Conservation (phyloP, 2,113 vertebrate genomes). For the Paradoxurus hermaphroditus region DNA sequence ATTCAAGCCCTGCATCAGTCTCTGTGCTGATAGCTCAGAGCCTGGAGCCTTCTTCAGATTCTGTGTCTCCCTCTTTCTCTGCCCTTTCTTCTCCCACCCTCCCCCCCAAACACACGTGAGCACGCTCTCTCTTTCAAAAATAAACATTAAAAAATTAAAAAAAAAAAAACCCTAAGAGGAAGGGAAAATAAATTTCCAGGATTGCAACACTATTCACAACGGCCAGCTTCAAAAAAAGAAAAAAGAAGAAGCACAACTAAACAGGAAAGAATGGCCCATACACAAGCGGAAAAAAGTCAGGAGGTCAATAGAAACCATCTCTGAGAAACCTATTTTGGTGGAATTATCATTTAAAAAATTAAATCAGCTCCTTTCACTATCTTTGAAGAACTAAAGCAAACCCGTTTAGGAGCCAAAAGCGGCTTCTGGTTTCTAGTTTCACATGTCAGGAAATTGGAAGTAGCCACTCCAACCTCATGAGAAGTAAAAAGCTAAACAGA, state of each 20-base stretch:
- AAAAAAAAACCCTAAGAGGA: neutral
- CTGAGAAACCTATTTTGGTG: neutral
- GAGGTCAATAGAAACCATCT: neutral
- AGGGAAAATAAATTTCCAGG: neutral
- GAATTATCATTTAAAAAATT: neutral
- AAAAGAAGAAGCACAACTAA: neutral
- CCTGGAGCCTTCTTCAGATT: too few relatives aligned
- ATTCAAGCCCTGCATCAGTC: too few relatives aligned
- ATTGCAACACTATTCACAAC: neutral
- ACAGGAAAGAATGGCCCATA: neutral
- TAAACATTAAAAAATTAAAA: too few relatives aligned
- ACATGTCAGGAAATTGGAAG: neutral
- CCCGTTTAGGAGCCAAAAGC: neutral
- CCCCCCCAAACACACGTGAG: too few relatives aligned
- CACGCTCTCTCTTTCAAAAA: too few relatives aligned
- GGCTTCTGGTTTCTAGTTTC: neutral
- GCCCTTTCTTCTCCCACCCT: too few relatives aligned
- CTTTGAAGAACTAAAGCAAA: neutral
- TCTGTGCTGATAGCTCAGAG: too few relatives aligned
- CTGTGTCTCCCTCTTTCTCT: too few relatives aligned
- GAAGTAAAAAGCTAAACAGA: neutral
- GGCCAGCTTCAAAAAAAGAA: neutral
- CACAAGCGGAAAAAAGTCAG: neutral
- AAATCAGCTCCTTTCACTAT: neutral
- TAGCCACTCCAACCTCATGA: neutral